Percentiles rank a stretch among this genome's conserved stretches.
phyloP scores from a whole-genome alignment of 2,113 vertebrate genomes.

The Toxotes jaculatrix region DNA sequence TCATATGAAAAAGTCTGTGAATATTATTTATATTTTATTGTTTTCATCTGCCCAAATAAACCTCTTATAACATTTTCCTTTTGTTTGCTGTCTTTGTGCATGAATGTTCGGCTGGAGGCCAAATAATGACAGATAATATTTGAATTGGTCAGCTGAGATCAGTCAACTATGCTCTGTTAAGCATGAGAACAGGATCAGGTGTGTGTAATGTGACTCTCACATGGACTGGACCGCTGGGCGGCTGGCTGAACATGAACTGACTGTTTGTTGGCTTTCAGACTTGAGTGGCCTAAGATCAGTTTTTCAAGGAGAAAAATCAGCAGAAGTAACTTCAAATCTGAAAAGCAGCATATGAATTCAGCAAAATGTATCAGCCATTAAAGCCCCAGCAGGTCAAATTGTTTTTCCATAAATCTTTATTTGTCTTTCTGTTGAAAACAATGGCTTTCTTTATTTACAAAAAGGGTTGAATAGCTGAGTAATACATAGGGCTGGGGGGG shows the following conservation, averaged over 20 bases:
- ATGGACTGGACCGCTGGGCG: slow-evolving; percentile 6
- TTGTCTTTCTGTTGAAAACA: slow-evolving; percentile 78
- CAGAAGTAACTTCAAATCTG: slow-evolving; percentile 8
- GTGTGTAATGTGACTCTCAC: slow-evolving; percentile 47
- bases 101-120: neutral
- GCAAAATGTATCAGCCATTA: neutral
- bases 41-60: slow-evolving; percentile 79
- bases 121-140: slow-evolving; percentile 10
- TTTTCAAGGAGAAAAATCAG: slow-evolving; percentile 1
- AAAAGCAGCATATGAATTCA: slow-evolving; percentile 16
- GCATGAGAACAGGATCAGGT: slow-evolving; percentile 45
- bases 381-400: slow-evolving; percentile 9
- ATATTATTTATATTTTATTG: slow-evolving; percentile 84
- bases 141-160: neutral
- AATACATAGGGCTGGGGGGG: slow-evolving; percentile 72
- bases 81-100: slow-evolving; percentile 18
- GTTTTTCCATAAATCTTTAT: slow-evolving; percentile 78
- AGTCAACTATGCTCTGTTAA: slow-evolving; percentile 10
- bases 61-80: slow-evolving; percentile 35
- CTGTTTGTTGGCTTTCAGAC: slow-evolving; percentile 20
- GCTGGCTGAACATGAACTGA: slow-evolving; percentile 16
- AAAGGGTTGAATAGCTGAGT: slow-evolving; percentile 74
- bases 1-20: slow-evolving; percentile 75
- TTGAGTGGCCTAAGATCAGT: slow-evolving; percentile 2
- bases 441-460: slow-evolving; percentile 80